Conservation (phyloP, 2,888 invertebrate species). For the Leucoptera coffeella region DNA sequence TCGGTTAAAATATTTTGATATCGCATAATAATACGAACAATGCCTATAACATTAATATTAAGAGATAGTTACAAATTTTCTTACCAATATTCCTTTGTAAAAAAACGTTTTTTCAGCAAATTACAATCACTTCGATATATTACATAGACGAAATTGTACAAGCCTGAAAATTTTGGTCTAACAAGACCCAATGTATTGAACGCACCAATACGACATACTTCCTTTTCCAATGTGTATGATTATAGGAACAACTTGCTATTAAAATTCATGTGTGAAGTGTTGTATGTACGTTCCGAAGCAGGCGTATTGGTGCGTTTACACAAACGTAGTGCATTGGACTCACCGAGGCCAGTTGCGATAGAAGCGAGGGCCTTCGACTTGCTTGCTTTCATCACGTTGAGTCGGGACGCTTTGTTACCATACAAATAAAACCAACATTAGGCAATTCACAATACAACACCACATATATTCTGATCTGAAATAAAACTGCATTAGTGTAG, state of each 20-base stretch:
- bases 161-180: not conserved
- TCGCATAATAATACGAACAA: too few relatives aligned
- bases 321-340: conserved; percentile 51
- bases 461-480: conserved; percentile 36
- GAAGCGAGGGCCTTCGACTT: conserved; percentile 85
- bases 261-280: too few relatives aligned
- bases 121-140: conserved; percentile 10
- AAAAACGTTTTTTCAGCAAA: not conserved
- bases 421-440: conserved; percentile 57
- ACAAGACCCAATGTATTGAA: too few relatives aligned
- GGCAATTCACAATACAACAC: conserved; percentile 34
- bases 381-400: conserved; percentile 63
- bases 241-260: too few relatives aligned
- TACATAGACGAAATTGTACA: conserved; percentile 25
- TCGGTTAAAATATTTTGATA: too few relatives aligned
- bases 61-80: conserved; percentile 11
- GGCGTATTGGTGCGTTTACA: too few relatives aligned
- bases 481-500: conserved; percentile 42
- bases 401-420: conserved; percentile 60
- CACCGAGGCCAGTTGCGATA: conserved; percentile 86
- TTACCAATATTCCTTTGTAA: conserved; percentile 25
- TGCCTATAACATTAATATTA: too few relatives aligned
- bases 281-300: too few relatives aligned
- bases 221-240: conserved; percentile 4
- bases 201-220: conserved; percentile 20